These are phyloP conservation scores for Eleutherodactylus coqui DNA, from an alignment of 2,797 vertebrate species.

Conservation along the genomic window DNA sequence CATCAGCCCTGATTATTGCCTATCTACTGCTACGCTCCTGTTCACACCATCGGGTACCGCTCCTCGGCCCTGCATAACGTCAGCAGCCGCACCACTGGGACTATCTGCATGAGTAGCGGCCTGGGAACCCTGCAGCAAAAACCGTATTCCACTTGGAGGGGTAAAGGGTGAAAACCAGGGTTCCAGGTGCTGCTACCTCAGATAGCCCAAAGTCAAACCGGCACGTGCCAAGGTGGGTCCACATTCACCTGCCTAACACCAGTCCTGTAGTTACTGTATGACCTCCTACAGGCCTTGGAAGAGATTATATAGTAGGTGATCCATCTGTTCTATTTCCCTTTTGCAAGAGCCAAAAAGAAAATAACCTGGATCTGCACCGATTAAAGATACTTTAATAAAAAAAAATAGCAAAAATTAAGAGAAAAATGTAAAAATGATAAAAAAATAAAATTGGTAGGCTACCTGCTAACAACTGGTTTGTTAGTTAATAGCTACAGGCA, in stretches of 20 bases:
- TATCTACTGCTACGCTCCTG: too few species aligned
- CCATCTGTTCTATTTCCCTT: slow-evolving; percentile 15
- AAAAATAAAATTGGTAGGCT: slow-evolving; percentile 75
- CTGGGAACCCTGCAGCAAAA: too few species aligned
- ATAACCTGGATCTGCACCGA: slow-evolving; percentile 51
- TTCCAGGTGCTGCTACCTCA: too few species aligned
- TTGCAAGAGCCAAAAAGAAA: slow-evolving; percentile 3
- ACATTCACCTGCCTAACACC: too few species aligned
- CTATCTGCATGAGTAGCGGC: too few species aligned
- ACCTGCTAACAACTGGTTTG: slow-evolving; percentile 83
- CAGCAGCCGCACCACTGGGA: too few species aligned
- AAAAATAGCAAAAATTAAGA: slow-evolving; percentile 11
- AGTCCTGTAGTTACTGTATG: background rate
- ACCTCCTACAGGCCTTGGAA: background rate
- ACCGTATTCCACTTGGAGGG: too few species aligned
- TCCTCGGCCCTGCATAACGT: too few species aligned
- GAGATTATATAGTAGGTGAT: background rate
- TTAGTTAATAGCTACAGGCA: slow-evolving; percentile 79
- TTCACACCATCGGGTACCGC: too few species aligned
- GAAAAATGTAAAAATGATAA: slow-evolving; percentile 66
- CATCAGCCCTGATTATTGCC: background rate
- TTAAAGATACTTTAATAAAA: slow-evolving; percentile 74
- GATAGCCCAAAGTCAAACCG: too few species aligned
- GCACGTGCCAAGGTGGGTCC: too few species aligned
- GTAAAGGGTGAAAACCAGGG: too few species aligned